A percentile compares a stretch with the other conserved stretches of the same genome.
These are phyloP conservation scores for Elgaria multicarinata DNA, from an alignment of 2,113 vertebrate species.

Conservation along the genomic window DNA sequence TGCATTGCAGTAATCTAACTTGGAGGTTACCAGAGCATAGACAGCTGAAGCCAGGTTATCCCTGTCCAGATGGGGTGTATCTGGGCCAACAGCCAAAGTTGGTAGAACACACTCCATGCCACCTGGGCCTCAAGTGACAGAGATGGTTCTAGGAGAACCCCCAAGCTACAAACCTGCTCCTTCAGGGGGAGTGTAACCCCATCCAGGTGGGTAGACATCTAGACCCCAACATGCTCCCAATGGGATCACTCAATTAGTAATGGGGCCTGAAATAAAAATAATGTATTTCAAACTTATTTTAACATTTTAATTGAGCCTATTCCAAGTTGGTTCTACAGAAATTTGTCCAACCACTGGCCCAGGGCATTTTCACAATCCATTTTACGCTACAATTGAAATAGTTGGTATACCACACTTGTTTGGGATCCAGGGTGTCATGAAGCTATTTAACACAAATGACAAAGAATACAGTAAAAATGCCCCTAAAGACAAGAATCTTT, in stretches of 20 bases:
- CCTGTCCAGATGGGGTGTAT: too few relatives aligned
- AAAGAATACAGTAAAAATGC: conserved; percentile 64
- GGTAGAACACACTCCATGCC: too few relatives aligned
- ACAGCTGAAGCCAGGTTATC: too few relatives aligned
- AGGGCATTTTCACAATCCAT: not conserved
- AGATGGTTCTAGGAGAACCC: too few relatives aligned
- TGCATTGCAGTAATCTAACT: too few relatives aligned
- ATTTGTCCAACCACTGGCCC: not conserved
- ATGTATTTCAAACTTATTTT: not conserved
- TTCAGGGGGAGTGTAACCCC: too few relatives aligned
- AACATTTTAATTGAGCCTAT: not conserved
- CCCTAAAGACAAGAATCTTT: conserved; percentile 78
- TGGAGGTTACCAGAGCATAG: too few relatives aligned
- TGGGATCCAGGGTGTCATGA: accelerated
- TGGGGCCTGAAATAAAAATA: not conserved
- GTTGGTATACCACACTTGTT: not conserved
- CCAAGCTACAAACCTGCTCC: too few relatives aligned
- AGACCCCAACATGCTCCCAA: not conserved
- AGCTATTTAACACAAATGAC: not conserved
- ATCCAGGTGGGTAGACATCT: not conserved
- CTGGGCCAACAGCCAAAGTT: too few relatives aligned
- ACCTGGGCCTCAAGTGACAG: too few relatives aligned
- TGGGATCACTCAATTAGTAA: not conserved
- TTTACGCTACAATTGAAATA: not conserved
- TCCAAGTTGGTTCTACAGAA: not conserved